Conservation (phyloP, 1,140 invertebrate species). For the Drosophila arizonae region DNA sequence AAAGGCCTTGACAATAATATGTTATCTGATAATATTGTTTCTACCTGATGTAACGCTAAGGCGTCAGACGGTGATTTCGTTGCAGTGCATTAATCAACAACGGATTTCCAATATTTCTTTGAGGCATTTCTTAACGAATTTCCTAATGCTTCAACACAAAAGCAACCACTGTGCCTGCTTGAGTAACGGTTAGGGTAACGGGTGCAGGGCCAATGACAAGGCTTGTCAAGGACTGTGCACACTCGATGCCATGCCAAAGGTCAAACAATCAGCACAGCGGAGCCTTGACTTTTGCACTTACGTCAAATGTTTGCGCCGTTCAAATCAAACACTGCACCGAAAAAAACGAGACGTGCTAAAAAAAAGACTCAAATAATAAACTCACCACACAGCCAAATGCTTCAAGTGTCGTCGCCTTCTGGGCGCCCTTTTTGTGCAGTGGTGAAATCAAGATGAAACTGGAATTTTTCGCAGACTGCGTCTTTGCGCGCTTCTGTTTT, state of each 20-base stretch:
- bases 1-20: slow-evolving; percentile 15
- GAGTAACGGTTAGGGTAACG: not conserved
- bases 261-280: slow-evolving; percentile 56
- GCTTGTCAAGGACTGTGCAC: slow-evolving; percentile 64
- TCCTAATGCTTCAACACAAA: too few relatives aligned
- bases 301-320: slow-evolving; percentile 53
- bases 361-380: slow-evolving; percentile 29
- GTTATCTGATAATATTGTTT: slow-evolving; percentile 31
- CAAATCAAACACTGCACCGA: slow-evolving; percentile 25
- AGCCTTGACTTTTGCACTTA: slow-evolving; percentile 79
- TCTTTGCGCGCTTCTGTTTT: slow-evolving; percentile 39
- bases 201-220: slow-evolving; percentile 1
- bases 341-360: slow-evolving; percentile 2
- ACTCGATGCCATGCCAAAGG: slow-evolving; percentile 62
- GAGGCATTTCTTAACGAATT: not conserved
- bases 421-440: slow-evolving; percentile 42
- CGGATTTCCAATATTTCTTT: slow-evolving; percentile 31
- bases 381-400: slow-evolving; percentile 50
- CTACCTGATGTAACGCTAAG: slow-evolving; percentile 27
- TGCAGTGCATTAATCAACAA: slow-evolving; percentile 68
- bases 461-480: slow-evolving; percentile 33
- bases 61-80: slow-evolving; percentile 47
- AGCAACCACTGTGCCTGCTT: too few relatives aligned
- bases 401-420: slow-evolving; percentile 49
- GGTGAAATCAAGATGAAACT: slow-evolving; percentile 46